These are phyloP conservation scores for Meandrina meandrites DNA, from an alignment of 92 coral and sea anemone species.

Conservation along the genomic window DNA sequence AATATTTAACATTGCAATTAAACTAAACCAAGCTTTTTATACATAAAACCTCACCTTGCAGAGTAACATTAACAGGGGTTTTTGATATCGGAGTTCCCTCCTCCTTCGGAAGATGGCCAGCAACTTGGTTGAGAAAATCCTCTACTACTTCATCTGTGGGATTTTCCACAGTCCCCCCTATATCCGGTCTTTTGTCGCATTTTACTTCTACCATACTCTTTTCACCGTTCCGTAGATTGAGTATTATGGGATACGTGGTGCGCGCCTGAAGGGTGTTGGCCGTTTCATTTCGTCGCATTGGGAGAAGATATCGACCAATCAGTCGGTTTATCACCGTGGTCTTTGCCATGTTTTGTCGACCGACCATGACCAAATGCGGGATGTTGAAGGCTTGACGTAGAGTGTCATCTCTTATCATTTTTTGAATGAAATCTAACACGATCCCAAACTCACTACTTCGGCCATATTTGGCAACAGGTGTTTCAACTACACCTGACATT, in stretches of 20 bases:
- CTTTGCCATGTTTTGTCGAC: constrained; percentile 92
- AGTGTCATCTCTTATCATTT: constrained; percentile 64
- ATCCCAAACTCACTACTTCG: constrained; percentile 68
- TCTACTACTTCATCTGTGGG: constrained; percentile 64
- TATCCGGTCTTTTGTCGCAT: constrained; percentile 3
- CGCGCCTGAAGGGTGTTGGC: constrained; percentile 82
- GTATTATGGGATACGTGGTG: constrained; percentile 78
- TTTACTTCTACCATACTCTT: constrained; percentile 40
- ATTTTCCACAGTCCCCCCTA: constrained; percentile 49
- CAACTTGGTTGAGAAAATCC: constrained; percentile 51
- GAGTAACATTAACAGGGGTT: constrained; percentile 75
- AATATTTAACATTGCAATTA: too few relatives aligned
- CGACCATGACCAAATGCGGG: constrained; percentile 82
- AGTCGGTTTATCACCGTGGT: constrained; percentile 85
- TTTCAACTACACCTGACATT: constrained; percentile 25
- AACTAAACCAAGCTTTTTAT: too few relatives aligned
- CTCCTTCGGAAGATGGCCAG: constrained; percentile 59
- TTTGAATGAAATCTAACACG: constrained; percentile 73
- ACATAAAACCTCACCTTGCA: constrained; percentile 43
- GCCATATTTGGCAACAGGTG: constrained; percentile 68
- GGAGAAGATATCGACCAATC: constrained; percentile 83
- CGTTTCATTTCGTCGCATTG: constrained; percentile 75
- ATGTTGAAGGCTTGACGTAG: constrained; percentile 64
- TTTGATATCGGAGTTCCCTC: constrained; percentile 71
- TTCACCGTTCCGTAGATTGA: constrained; percentile 63